Base-by-base conservation (phyloP, 1,140 invertebrate genomes). In the Eriocheir sinensis region DNA sequence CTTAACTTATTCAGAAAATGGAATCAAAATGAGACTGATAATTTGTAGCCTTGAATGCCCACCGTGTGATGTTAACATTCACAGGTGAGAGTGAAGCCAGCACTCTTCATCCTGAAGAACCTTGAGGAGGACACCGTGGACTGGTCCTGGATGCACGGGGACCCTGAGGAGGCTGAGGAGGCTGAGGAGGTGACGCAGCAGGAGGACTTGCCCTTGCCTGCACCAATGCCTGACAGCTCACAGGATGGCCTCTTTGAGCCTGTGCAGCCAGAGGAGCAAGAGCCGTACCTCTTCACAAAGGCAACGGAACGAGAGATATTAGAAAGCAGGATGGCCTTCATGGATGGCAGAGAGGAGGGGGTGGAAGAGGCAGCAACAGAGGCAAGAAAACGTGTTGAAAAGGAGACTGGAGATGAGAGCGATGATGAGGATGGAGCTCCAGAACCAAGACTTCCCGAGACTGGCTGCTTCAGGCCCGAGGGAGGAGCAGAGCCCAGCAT, bases 11-110 rank as follows among this genome's bases (percentile, higher is more conserved):
- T 15, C 60, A 15, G 83, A 86, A 86, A 34, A 17, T 36, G 27
- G 3, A 21, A 86, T 86, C 27, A 85, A 86, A 36, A n/a, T 86
- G 34, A 86, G 34, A n/a, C 27, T 86, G 17, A n/a, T n/a, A n/a
- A 2, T 17, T 79, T 79, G 21, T n/a, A n/a, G n/a, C n/a, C n/a
- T n/a, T n/a, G n/a, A n/a, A n/a, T n/a, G n/a, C n/a, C n/a, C n/a
- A n/a, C n/a, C 60, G 15, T 72, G 4, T 72, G 60, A 72, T 72
- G 60, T n/a, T 72, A 72, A 72, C 60, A 53, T 88, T 44, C 36
- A 79, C 92, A 93, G 92, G 92, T 93, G 3, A 72, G 92, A 89
- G 92, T 89, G 17, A 93, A 93, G 60, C 92, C 92, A 93, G 92
- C 92, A 44, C 32, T 93, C 21, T 93, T 93, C 60, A 60, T 93